Conservation (phyloP, 1,140 invertebrate species). For the Orchesella cincta region DNA sequence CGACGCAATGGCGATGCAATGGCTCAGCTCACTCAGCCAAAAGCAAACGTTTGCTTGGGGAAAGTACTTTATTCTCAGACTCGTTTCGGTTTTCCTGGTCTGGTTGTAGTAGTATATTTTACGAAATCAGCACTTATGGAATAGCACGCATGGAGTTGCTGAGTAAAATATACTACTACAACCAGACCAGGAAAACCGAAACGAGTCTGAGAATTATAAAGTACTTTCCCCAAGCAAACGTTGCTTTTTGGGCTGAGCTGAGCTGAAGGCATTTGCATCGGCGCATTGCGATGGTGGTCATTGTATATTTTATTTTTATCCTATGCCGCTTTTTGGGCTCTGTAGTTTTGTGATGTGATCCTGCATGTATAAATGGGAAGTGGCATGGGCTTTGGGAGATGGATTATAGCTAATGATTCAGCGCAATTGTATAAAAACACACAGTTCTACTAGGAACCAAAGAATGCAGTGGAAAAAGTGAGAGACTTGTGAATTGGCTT, state of each 20-base stretch:
- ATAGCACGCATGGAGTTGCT: neutral
- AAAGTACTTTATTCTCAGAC: no score
- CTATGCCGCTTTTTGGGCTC: no score
- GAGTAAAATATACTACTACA: neutral
- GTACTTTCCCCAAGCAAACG: no score
- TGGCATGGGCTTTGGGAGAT: neutral
- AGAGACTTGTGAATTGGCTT: constrained; percentile 14
- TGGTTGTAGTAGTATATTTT: neutral
- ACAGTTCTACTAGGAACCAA: neutral
- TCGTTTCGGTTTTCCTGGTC: neutral
- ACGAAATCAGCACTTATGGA: neutral
- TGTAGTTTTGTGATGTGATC: no score
- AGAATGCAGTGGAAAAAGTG: neutral
- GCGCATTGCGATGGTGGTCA: no score
- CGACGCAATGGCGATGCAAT: no score
- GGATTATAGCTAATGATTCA: neutral
- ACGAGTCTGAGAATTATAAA: neutral
- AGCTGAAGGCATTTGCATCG: no score
- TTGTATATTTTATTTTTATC: no score
- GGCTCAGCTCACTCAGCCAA: no score
- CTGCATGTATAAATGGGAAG: neutral
- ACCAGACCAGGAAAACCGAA: neutral
- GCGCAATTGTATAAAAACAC: neutral
- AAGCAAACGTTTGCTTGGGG: no score
- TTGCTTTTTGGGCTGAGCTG: no score